Base-by-base conservation (phyloP, 2,113 vertebrate species). In the Nothocercus nigrocapillus region DNA sequence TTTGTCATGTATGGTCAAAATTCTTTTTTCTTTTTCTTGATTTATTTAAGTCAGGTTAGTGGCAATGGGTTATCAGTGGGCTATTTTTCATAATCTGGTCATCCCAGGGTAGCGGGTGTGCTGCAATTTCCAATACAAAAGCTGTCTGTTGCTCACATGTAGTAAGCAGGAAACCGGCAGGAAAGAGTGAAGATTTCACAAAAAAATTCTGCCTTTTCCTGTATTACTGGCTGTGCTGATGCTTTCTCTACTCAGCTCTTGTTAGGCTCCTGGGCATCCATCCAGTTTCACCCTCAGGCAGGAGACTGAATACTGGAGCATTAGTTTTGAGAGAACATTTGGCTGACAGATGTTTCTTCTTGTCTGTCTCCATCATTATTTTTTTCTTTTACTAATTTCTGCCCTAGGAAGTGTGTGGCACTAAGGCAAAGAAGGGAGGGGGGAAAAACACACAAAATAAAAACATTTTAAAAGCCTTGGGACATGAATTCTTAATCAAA, bases 141-240 rank as follows among this genome's bases (percentile, higher is more conserved):
- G 58, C 62, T 80, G 66, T 96, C 90, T 96, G 79, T 95, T 69
- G 80, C 79, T 96, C 64, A 67, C 45, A 94, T 70, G 94, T 25
- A 94, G 40, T 40, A 90, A 94, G 91, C 89, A 94, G 95, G 96
- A 97, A 96, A 94, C 32, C 82, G 90, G 82, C 89, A 93, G 93
- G 92, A 92, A 89, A 70, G 90, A 89, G 87, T 47, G 94, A 95
- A 96, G 94, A 96, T 95, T 94, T 91, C 95, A 93, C 95, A 94
- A 62, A 94, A 62, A 93, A 96, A 95, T 92, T 88, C 92, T 7
- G 0, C 80, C 72, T 94, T 88, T 95, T 95, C 90, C 94, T 95
- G 90, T 91, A 82, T 93, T 89, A 58, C 76, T 78, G 89, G 69
- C 86, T 79, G 36, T 47, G 68, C 61, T 68, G 90, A 88, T 67